These are phyloP conservation scores for Desmodus rotundus DNA, from an alignment of 2,113 vertebrate species.

Conservation along the genomic window DNA sequence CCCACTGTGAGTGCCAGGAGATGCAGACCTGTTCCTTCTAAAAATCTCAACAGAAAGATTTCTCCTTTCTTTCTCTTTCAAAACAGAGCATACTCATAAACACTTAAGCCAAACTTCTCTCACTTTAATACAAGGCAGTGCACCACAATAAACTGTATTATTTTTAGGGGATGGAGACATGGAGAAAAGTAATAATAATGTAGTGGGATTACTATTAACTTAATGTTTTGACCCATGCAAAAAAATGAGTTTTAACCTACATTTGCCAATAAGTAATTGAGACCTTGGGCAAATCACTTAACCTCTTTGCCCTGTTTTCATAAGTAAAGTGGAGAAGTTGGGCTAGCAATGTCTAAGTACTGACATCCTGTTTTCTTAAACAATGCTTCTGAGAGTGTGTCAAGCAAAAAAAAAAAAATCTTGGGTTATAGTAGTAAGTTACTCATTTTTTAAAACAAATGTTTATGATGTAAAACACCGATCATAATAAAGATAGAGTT, in stretches of 20 bases:
- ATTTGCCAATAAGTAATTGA: neutral
- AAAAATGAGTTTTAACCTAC: neutral
- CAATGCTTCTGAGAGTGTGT: neutral
- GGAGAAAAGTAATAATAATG: neutral
- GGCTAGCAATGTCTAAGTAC: neutral
- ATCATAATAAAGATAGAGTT: neutral
- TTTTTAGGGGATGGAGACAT: accelerated
- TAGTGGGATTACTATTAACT: neutral
- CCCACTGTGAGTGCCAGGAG: neutral
- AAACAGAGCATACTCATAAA: neutral
- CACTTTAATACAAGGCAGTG: neutral
- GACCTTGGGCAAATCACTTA: neutral
- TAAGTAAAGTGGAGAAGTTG: neutral
- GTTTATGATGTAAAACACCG: neutral
- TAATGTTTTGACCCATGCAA: neutral
- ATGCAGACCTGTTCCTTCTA: neutral
- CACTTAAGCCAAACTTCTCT: neutral
- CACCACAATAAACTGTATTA: neutral
- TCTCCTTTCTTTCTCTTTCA: neutral
- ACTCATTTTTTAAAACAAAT: neutral
- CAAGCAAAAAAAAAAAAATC: neutral
- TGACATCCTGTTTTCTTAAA: neutral
- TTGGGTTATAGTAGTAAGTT: neutral
- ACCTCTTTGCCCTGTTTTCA: neutral
- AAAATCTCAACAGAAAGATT: neutral